Percentiles rank a stretch among this genome's conserved stretches.
Evolutionary conservation across 2,113 vertebrate species (phyloP).

Genomic region (Sinocyclocheilus rhinocerous): DNA sequence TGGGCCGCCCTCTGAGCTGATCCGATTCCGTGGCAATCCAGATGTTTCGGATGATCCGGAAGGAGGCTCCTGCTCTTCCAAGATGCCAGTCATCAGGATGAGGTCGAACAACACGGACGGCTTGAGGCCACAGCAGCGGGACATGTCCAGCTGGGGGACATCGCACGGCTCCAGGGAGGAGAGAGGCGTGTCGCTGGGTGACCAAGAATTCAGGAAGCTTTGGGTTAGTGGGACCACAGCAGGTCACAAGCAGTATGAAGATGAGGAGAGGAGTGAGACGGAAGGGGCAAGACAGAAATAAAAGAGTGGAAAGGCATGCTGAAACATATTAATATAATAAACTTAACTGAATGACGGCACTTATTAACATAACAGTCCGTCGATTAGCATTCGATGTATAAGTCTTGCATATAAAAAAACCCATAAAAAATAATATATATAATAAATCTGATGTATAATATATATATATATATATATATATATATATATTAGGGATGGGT

Average conservation of each 20-base stretch:
- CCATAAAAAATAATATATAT: too few relatives aligned
- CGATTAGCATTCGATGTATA: too few relatives aligned
- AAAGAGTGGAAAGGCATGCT: slow-evolving; percentile 2
- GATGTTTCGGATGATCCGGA: slow-evolving; percentile 46
- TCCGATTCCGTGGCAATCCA: slow-evolving; percentile 45
- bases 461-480: too few relatives aligned
- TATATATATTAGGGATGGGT: too few relatives aligned
- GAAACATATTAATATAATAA: too few relatives aligned
- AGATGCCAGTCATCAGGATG: slow-evolving; percentile 76
- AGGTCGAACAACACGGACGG: slow-evolving; percentile 76
- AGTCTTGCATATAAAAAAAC: too few relatives aligned
- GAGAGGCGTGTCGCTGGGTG: slow-evolving; percentile 81
- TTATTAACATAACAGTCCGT: too few relatives aligned
- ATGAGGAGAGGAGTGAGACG: slow-evolving; percentile 58
- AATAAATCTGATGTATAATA: too few relatives aligned
- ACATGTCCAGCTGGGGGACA: slow-evolving; percentile 69
- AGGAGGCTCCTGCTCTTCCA: slow-evolving; percentile 73
- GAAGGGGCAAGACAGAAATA: slow-evolving; percentile 19
- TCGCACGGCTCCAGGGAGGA: slow-evolving; percentile 77
- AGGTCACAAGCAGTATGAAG: slow-evolving; percentile 73
- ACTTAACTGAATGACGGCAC: too few relatives aligned
- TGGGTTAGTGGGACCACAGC: slow-evolving; percentile 71
- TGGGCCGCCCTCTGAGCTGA: slow-evolving; percentile 54
- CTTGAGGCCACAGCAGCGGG: slow-evolving; percentile 73
- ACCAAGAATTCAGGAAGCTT: slow-evolving; percentile 86